Conservation (phyloP, 2,797 vertebrate species). For the Trachurus trachurus region DNA sequence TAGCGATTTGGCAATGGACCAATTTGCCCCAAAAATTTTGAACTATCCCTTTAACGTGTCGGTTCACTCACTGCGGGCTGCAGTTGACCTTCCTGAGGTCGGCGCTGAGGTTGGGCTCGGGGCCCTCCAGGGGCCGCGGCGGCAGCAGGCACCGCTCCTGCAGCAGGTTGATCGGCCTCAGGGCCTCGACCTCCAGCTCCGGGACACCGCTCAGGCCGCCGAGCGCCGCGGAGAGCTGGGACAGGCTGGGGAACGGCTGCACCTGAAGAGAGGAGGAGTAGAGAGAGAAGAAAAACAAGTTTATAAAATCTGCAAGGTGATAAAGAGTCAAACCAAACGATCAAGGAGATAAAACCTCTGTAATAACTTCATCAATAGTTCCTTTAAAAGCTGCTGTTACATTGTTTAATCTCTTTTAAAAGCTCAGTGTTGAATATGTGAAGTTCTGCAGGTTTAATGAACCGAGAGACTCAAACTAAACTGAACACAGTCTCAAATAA, state of each 20-base stretch:
- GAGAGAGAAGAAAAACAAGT: fast-evolving
- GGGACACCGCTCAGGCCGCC: slow-evolving; percentile 93
- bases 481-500: no score
- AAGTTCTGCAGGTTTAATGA: no score
- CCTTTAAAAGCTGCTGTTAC: background rate
- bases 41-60: no score
- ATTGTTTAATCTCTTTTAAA: no score
- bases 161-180: slow-evolving; percentile 93
- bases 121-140: slow-evolving; percentile 85
- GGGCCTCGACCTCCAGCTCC: slow-evolving; percentile 91
- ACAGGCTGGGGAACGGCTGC: slow-evolving; percentile 92
- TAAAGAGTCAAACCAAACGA: background rate
- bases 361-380: background rate
- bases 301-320: background rate
- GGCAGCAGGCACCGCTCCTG: slow-evolving; percentile 95
- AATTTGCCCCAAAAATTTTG: no score
- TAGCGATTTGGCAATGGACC: no score
- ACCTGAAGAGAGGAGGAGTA: background rate
- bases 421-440: no score
- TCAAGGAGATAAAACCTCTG: background rate
- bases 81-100: slow-evolving; percentile 97
- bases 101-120: slow-evolving; percentile 93
- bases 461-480: no score
- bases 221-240: slow-evolving; percentile 92
- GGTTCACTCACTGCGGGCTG: slow-evolving; percentile 92